Evolutionary conservation across 2,797 vertebrate species (phyloP).

Genomic region (Gallirallus australis): DNA sequence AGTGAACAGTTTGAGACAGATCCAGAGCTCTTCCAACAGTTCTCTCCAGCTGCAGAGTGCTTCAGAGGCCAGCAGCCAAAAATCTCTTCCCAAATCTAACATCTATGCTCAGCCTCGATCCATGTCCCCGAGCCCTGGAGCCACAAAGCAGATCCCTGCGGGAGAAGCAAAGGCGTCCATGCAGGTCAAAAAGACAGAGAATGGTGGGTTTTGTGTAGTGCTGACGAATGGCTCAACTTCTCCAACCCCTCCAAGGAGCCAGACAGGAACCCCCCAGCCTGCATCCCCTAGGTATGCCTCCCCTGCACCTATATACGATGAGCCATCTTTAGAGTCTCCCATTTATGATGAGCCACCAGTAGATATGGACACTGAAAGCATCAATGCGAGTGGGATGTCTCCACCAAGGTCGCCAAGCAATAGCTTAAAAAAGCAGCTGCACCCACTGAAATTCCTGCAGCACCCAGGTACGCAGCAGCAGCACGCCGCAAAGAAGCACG

Average conservation of each 20-base stretch:
- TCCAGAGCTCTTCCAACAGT: conserved; percentile 73
- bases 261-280: conserved; percentile 81
- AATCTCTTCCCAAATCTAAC: conserved; percentile 61
- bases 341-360: conserved; percentile 91
- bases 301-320: conserved; percentile 85
- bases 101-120: conserved; percentile 74
- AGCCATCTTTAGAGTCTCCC: conserved; percentile 85
- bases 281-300: conserved; percentile 84
- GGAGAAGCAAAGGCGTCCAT: conserved; percentile 84
- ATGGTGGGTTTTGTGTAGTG: conserved; percentile 87
- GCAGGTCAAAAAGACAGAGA: conserved; percentile 88
- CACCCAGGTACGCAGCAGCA: conserved; percentile 79
- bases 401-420: conserved; percentile 77
- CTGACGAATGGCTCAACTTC: conserved; percentile 74
- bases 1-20: conserved; percentile 85
- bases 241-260: conserved; percentile 76
- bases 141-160: conserved; percentile 68
- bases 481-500: conserved; percentile 75
- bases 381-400: conserved; percentile 75
- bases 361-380: conserved; percentile 89
- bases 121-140: conserved; percentile 76
- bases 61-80: conserved; percentile 74
- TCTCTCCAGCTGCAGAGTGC: conserved; percentile 68
- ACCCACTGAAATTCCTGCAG: conserved; percentile 80
- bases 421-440: conserved; percentile 82